Base-by-base conservation (phyloP, 2,113 vertebrate species). In the Brachyistius frenatus region DNA sequence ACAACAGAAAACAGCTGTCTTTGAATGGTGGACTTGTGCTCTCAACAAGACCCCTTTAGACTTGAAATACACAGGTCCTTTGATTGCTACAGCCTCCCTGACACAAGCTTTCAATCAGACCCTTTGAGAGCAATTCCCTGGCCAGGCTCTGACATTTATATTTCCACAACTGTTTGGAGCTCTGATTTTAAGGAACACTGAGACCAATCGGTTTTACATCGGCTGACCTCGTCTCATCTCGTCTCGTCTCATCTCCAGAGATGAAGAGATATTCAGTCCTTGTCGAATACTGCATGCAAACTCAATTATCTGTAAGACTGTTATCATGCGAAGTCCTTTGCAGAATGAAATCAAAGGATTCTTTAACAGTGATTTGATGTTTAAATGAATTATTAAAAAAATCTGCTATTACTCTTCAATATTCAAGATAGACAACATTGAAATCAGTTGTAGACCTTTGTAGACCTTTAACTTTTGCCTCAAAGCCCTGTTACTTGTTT, bases 31-130 rank as follows among this genome's bases (percentile, higher is more conserved):
- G 72, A 89, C 88, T 90, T 73, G 67, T 80, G 86, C 84, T 85
- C 81, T 87, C 83, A 80, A 84, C 81, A 81, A 54, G 80, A 79
- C 76, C 84, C 74, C 81, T 67, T 85, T 73, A 16, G 23, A 76
- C 82, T 86, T 88, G 89, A 92, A 90, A 90, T 86, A 91, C 88
- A 87, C 87, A 74, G 83, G 89, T 84, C 81, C 62, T 88, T 91
- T 89, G 89, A 89, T 92, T 90, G 87, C 86, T 75, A 84, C 76
- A 73, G 80, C 73, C 79, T 86, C 57, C 52, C 74, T 89, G 84
- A 88, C 91, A 84, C 56, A 64, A 85, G 87, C 89, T 90, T 91
- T 91, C 90, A 91, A 91, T 93, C 91, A 90, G 65, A 66, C 53
- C 69, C 71, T 87, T 84, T 86, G 87, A 89, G 89, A 87, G 82